Base-by-base conservation (phyloP, 2,888 invertebrate genomes). In the Nemotelus nigrinus region DNA sequence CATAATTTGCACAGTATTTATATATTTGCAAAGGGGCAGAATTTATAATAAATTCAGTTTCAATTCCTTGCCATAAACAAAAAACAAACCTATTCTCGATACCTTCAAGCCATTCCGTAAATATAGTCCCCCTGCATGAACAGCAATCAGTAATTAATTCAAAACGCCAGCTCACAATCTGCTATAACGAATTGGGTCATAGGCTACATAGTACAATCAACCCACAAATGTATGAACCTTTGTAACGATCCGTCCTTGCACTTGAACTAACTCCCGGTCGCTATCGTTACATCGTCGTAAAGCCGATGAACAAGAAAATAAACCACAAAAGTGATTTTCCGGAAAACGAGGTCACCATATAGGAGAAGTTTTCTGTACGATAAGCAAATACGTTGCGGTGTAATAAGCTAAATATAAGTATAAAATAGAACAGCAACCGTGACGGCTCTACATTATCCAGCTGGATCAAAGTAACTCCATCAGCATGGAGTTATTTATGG, bases 401-500 rank as follows among this genome's bases (percentile, higher is more conserved):
- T 70, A 50, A 53, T 53, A 43, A 39, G 50, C 44, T 55, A 53
- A 53, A 70, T 70, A n/a, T 25, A 44, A 43, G 41, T 63, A 43
- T 4, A 25, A 43, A 25, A 25, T 25, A 25, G 25, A 25, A 41
- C 5, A 4, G 60, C 39, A 39, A 41, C 25, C n/a, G 41, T n/a
- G 25, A n/a, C 43, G 44, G 70, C 70, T 70, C 43, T 10, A 55
- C 41, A 25, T 70, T 47, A 25, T 47, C 53, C 70, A 43, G 39
- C 43, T 3, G 55, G 53, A 70, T 70, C 55, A 70, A 55, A 70
- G 70, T 10, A 70, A 53, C 53, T 53, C 44, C 43, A 53, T 47
- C 41, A 55, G 70, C 55, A 70, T 70, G 70, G 53, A 25, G 70
- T 70, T 70, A 70, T 70, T 70, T 53, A 70, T 70, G 43, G 39